phyloP scores from a whole-genome alignment of 2,888 invertebrate genomes.

The Parnassius mnemosyne region DNA sequence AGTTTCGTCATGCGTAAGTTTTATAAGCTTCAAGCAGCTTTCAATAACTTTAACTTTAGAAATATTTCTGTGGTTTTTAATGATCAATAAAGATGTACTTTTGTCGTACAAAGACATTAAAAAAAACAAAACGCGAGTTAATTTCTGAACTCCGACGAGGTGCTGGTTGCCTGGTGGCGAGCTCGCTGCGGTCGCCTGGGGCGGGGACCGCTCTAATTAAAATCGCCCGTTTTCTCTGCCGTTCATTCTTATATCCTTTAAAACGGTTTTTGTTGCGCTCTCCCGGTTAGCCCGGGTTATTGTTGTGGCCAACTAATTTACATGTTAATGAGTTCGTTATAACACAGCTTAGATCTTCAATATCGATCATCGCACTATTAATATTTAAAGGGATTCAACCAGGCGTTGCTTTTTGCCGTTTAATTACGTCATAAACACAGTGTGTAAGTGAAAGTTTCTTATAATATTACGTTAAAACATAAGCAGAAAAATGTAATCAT shows the following conservation, averaged over 20 bases:
- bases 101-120: constrained; percentile 35
- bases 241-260: constrained; percentile 62
- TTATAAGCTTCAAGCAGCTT: too few species aligned
- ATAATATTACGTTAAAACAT: background rate
- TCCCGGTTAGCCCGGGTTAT: constrained; percentile 67
- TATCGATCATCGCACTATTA: constrained; percentile 19
- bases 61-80: too few species aligned
- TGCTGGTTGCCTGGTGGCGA: constrained; percentile 41
- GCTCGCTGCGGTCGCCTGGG: constrained; percentile 65
- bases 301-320: constrained; percentile 75
- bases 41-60: too few species aligned
- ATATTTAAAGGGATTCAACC: constrained; percentile 14
- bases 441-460: too few species aligned
- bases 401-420: constrained; percentile 1
- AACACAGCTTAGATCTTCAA: constrained; percentile 5
- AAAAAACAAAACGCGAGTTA: constrained; percentile 44
- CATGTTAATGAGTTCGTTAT: constrained; percentile 68
- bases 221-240: constrained; percentile 62
- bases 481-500: background rate
- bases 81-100: too few species aligned
- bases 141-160: constrained; percentile 46
- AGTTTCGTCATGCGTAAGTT: too few species aligned
- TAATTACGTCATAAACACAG: background rate
- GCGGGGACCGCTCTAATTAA: constrained; percentile 72
- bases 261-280: constrained; percentile 68